Percentiles rank a stretch among this genome's conserved stretches.
These are phyloP conservation scores for Macropis europaea DNA, from an alignment of 2,888 invertebrate genomes.

Conservation along the genomic window DNA sequence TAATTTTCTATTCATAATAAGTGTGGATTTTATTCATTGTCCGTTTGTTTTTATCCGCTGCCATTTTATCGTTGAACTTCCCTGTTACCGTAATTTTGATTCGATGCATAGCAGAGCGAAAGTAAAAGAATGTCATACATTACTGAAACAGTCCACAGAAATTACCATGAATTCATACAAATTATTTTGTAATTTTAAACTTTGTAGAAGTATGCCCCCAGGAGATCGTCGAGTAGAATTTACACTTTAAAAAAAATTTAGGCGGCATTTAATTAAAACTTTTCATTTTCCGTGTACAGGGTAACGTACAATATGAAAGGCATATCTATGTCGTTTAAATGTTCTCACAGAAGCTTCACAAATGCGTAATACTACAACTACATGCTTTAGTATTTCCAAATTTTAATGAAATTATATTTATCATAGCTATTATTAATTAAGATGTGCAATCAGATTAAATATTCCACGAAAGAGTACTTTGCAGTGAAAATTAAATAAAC, in stretches of 20 bases:
- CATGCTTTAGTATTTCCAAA: neutral
- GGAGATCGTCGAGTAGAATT: neutral
- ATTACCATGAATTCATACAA: conserved; percentile 31
- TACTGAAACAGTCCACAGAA: conserved; percentile 28
- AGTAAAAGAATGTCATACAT: conserved; percentile 41
- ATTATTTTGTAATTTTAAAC: conserved; percentile 44
- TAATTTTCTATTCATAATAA: neutral
- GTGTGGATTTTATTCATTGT: neutral
- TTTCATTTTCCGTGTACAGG: conserved; percentile 21
- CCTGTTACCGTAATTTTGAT: conserved; percentile 9
- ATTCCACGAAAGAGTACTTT: neutral
- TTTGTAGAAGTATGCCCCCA: conserved; percentile 6
- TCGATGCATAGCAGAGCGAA: conserved; percentile 14
- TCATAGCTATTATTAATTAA: neutral
- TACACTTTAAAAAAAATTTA: conserved; percentile 21
- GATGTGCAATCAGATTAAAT: neutral
- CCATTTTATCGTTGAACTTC: neutral
- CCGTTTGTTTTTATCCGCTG: neutral
- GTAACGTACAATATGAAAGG: conserved; percentile 25
- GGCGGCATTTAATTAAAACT: conserved; percentile 35
- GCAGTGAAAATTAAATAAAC: no score
- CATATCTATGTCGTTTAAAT: conserved; percentile 15
- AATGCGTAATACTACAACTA: neutral
- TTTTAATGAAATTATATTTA: neutral
- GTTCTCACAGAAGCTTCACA: neutral